These are phyloP conservation scores for Lasioglossum pauxillum DNA, from an alignment of 2,888 invertebrate genomes.

Conservation along the genomic window DNA sequence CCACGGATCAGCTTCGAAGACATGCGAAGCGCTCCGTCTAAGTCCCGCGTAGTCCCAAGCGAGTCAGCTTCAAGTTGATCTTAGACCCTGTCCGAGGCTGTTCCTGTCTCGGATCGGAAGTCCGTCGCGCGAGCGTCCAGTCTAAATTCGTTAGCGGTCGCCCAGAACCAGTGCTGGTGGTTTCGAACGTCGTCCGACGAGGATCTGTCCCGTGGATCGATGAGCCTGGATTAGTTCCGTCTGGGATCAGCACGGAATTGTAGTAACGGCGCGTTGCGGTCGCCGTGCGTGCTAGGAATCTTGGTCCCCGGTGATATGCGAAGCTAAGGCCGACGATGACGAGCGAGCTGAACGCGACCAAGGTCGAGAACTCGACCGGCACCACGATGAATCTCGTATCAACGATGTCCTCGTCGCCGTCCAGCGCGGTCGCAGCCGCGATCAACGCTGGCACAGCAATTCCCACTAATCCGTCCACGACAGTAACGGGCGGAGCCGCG, in stretches of 20 bases:
- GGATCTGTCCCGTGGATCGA: slow-evolving; percentile 14
- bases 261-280: slow-evolving; percentile 28
- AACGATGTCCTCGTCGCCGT: slow-evolving; percentile 69
- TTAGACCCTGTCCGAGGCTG: neutral
- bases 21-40: slow-evolving; percentile 34
- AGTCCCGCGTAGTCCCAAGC: slow-evolving; percentile 1
- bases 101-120: neutral
- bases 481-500: slow-evolving; percentile 73
- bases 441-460: slow-evolving; percentile 79
- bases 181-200: slow-evolving; percentile 4
- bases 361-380: slow-evolving; percentile 62
- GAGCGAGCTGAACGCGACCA: slow-evolving; percentile 59
- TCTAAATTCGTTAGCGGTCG: slow-evolving; percentile 2
- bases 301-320: slow-evolving; percentile 12
- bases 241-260: slow-evolving; percentile 5
- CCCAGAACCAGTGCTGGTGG: neutral
- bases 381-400: slow-evolving; percentile 70
- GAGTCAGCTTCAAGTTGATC: slow-evolving; percentile 23
- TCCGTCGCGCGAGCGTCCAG: neutral
- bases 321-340: slow-evolving; percentile 33
- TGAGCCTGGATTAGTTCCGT: neutral
- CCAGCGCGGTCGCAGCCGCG: slow-evolving; percentile 75
- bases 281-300: neutral
- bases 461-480: slow-evolving; percentile 80
- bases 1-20: slow-evolving; percentile 34